These are phyloP conservation scores for Brachynemurus nebulosus DNA, from an alignment of 2,888 invertebrate species.

Conservation along the genomic window DNA sequence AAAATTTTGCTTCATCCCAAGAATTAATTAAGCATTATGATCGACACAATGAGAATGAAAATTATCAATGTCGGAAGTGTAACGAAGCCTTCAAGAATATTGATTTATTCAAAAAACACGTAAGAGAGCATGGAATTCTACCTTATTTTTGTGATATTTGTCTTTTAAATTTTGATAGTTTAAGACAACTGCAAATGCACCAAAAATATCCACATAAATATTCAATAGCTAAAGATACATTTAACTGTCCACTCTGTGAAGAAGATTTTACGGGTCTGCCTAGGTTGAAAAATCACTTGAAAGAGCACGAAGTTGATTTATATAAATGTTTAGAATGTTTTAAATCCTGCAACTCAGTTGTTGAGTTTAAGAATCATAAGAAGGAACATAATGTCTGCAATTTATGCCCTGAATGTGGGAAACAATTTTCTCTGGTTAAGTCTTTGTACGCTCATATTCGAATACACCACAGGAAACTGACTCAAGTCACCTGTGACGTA, in stretches of 20 bases:
- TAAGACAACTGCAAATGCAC: not conserved
- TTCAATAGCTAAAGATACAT: not conserved
- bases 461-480: not conserved
- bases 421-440: slow-evolving; percentile 18
- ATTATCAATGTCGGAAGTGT: too few relatives aligned
- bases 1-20: too few relatives aligned
- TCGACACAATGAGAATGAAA: too few relatives aligned
- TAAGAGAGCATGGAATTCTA: not conserved
- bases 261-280: too few relatives aligned
- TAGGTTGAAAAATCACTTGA: not conserved
- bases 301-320: not conserved
- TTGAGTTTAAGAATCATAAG: slow-evolving; percentile 13
- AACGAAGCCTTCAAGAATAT: too few relatives aligned
- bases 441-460: slow-evolving; percentile 19
- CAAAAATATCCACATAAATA: not conserved
- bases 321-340: not conserved
- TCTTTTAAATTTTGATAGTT: not conserved
- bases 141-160: not conserved
- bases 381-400: slow-evolving; percentile 17
- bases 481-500: not conserved
- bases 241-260: not conserved
- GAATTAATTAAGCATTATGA: too few relatives aligned
- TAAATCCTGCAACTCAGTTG: not conserved
- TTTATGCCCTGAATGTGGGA: slow-evolving; percentile 22
- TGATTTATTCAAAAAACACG: not conserved